Evolutionary conservation across 2,888 invertebrate species (phyloP), one percentile per base, ranked within the genome.

Genomic region (Drosophila acutilabella): DNA sequence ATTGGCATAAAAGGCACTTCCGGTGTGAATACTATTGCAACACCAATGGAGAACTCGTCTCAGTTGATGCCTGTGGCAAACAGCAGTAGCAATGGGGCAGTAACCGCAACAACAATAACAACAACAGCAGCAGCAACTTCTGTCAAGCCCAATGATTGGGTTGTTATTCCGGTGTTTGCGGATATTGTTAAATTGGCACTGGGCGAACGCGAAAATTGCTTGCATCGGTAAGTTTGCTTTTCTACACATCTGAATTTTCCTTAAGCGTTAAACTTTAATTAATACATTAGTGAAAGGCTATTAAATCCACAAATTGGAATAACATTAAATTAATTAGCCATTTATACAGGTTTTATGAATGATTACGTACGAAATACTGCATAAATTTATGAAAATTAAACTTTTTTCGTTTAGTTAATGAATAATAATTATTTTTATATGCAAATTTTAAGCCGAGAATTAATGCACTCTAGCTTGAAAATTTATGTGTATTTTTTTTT

Each of bases 171-270:
- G 67, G 92, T 92, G 71, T 92, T 92, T 90, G 90, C 91, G 78
- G 92, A 92, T 89, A 92, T 92, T 89, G 92, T 92, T 80, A 91
- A 92, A 90, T 90, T 92, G 80, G 92, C 92, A 66, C 73, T 92
- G 86, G 88, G 85, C 76, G 91, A 91, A 82, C 91, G 92, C 81
- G 92, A 92, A 70, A 91, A 91, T 70, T 91, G 92, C 80, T 85
- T 91, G 71, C 91, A 89, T 78, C 88, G 90, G 92, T 92, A 80
- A 91, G 89, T 74, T 45, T n/a, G 2, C 1, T 18, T n/a, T 11
- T 4, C 11, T 8, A 0, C 26, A 3, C 2, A 11, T 44, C 26
- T 7, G 7, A 7, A 10, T 20, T 20, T 4, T 13, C 4, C 13
- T 36, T 13, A 13, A 23, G 23, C 23, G 23, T 23, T 23, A 23